Conservation (phyloP, 2,888 invertebrate species). For the Yponomeuta malinellus region DNA sequence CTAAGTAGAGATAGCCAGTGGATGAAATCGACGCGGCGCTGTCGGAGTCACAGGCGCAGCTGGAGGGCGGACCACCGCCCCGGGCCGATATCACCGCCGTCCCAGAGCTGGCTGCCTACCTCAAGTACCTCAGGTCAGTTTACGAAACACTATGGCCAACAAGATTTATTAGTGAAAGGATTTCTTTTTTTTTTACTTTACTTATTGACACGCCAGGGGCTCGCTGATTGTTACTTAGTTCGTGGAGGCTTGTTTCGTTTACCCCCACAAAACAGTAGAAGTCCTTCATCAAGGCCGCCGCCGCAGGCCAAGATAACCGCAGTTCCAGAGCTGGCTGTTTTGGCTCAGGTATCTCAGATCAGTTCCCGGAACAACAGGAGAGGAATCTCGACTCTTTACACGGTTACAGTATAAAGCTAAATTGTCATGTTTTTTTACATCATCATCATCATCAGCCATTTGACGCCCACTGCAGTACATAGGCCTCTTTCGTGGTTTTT, state of each 20-base stretch:
- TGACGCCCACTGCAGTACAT: no score
- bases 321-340: slow-evolving; percentile 93
- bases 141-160: neutral
- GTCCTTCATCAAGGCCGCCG: no score
- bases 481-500: no score
- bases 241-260: no score
- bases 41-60: slow-evolving; percentile 92
- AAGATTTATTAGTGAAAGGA: no score
- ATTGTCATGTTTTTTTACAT: no score
- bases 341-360: slow-evolving; percentile 93
- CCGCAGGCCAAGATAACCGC: slow-evolving; percentile 89
- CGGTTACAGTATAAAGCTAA: no score
- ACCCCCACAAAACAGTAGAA: no score
- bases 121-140: slow-evolving; percentile 91
- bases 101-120: slow-evolving; percentile 94
- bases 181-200: no score
- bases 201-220: no score
- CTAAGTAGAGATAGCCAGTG: slow-evolving; percentile 60
- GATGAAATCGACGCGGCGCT: slow-evolving; percentile 98
- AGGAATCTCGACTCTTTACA: neutral
- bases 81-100: slow-evolving; percentile 93
- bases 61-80: slow-evolving; percentile 83
- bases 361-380: neutral
- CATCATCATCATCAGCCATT: no score
- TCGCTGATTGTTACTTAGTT: no score